These are phyloP conservation scores for Falco berigora DNA, from an alignment of 2,797 vertebrate genomes.

Conservation along the genomic window DNA sequence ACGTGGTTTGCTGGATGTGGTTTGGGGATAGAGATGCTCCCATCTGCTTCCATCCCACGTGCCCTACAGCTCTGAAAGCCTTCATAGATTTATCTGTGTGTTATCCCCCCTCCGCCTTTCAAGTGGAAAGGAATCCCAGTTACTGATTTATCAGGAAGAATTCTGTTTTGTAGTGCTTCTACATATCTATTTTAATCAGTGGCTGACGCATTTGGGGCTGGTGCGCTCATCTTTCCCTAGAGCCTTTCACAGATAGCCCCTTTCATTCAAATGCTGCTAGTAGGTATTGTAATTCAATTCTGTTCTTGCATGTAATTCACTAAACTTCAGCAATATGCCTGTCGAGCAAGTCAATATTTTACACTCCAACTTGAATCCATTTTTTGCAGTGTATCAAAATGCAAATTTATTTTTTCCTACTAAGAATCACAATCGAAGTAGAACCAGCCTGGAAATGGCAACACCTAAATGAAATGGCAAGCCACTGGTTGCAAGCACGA, in stretches of 20 bases:
- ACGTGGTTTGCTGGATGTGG: not conserved
- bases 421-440: not conserved
- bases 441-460: not conserved
- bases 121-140: not conserved
- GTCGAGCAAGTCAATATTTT: conserved; percentile 31
- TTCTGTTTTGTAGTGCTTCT: not conserved
- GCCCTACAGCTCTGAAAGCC: not conserved
- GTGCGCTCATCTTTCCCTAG: not conserved
- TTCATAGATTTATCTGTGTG: not conserved
- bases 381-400: conserved; percentile 20
- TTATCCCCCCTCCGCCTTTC: not conserved
- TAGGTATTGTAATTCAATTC: not conserved
- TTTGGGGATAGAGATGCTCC: not conserved
- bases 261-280: not conserved
- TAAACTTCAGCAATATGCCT: not conserved
- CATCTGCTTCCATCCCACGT: not conserved
- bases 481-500: not conserved
- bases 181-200: not conserved
- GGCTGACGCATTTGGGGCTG: not conserved
- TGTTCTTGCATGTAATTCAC: conserved; percentile 2
- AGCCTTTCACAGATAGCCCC: not conserved
- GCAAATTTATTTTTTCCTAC: not conserved
- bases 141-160: not conserved
- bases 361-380: not conserved
- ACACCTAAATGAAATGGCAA: not conserved